phyloP scores from a whole-genome alignment of 2,888 invertebrate genomes.

The Rhimphoctona megacephalus region DNA sequence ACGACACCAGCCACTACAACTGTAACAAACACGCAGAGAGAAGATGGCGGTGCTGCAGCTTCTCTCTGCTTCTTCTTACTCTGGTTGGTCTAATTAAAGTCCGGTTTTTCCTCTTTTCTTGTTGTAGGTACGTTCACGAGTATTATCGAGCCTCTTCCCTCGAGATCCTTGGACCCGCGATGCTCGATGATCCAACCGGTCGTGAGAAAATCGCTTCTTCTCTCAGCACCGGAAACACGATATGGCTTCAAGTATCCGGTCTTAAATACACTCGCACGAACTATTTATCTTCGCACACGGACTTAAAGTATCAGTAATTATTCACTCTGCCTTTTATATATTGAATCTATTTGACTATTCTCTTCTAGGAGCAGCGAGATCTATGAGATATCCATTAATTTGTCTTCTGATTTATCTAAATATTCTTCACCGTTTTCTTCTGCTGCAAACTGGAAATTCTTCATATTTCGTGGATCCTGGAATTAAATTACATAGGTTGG shows the following conservation, averaged over 20 bases:
- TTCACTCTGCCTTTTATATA: conserved; percentile 7
- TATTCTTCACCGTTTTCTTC: not conserved
- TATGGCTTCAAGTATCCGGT: conserved; percentile 62
- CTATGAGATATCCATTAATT: not conserved
- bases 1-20: conserved; percentile 16
- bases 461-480: not conserved
- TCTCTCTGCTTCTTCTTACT: conserved; percentile 42
- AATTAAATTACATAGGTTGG: not conserved
- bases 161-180: conserved; percentile 33
- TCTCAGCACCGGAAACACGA: conserved; percentile 74
- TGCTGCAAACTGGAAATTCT: not conserved
- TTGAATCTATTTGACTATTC: not conserved
- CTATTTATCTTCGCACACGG: not conserved
- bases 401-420: not conserved
- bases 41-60: conserved; percentile 13
- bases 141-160: conserved; percentile 59
- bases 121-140: conserved; percentile 76
- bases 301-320: conserved; percentile 1
- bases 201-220: conserved; percentile 74
- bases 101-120: conserved; percentile 73
- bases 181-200: conserved; percentile 54
- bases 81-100: conserved; percentile 77
- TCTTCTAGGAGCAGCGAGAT: not conserved
- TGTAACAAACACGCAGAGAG: conserved; percentile 27
- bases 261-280: not conserved